Evolutionary conservation across 92 coral and sea anemone genomes (phyloP).

Genomic region (Zoanthus gigantus): DNA sequence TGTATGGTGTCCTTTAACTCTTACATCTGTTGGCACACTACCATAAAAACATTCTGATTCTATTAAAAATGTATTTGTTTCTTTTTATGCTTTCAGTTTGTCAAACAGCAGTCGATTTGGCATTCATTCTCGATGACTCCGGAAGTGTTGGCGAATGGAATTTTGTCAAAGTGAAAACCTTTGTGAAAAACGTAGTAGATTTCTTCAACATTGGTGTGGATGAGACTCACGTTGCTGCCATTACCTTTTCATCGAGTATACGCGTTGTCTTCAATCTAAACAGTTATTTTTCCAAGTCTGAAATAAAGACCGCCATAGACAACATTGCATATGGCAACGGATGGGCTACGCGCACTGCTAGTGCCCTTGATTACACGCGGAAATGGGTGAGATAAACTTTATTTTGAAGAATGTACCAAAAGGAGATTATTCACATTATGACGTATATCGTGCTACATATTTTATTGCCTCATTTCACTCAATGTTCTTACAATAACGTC

Average conservation of each 20-base stretch:
- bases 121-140: conserved; percentile 89
- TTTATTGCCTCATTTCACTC: too few species aligned
- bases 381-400: conserved; percentile 7
- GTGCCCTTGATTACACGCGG: conserved; percentile 75
- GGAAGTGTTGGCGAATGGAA: conserved; percentile 83
- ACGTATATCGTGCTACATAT: too few species aligned
- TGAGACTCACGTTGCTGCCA: conserved; percentile 90
- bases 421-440: neutral
- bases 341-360: conserved; percentile 83
- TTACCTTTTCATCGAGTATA: conserved; percentile 66
- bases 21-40: too few species aligned
- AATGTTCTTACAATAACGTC: too few species aligned
- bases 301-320: conserved; percentile 73
- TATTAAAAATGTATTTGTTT: too few species aligned
- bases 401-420: neutral
- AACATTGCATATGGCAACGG: conserved; percentile 71
- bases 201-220: conserved; percentile 88
- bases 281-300: conserved; percentile 63
- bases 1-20: too few species aligned
- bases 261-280: conserved; percentile 74
- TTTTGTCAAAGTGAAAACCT: conserved; percentile 78
- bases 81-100: conserved; percentile 72
- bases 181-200: conserved; percentile 87
- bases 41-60: too few species aligned
- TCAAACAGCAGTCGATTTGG: conserved; percentile 94